Evolutionary conservation across 2,888 invertebrate species (phyloP).

Genomic region (Frankliniella fusca): DNA sequence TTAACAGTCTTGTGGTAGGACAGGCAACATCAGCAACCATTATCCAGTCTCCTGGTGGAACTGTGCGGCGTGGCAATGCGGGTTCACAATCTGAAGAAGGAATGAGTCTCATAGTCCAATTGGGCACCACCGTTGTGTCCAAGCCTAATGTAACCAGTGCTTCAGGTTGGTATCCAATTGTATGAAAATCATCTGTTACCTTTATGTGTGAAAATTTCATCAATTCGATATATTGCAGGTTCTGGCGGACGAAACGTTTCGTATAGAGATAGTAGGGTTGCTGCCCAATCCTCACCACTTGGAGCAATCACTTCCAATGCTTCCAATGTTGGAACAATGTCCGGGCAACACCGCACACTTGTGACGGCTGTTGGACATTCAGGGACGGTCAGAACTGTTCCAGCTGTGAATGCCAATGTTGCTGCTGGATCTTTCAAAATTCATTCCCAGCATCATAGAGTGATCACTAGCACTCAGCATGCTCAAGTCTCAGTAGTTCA

Average conservation of each 20-base stretch:
- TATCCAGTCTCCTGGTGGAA: conserved; percentile 33
- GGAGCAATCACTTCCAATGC: conserved; percentile 5
- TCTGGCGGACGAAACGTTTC: conserved; percentile 20
- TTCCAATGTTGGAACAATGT: not conserved
- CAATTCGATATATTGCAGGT: conserved; percentile 24
- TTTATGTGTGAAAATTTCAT: not conserved
- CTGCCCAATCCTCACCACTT: not conserved
- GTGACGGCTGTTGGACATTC: not conserved
- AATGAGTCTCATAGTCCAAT: conserved; percentile 36
- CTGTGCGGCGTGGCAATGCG: conserved; percentile 9
- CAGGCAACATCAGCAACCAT: conserved; percentile 36
- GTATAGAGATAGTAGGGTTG: not conserved
- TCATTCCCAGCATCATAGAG: conserved; percentile 17
- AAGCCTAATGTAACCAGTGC: not conserved
- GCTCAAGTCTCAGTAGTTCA: not conserved
- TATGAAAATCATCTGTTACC: not conserved
- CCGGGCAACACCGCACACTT: not conserved
- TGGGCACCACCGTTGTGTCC: conserved; percentile 35
- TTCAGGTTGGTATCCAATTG: not conserved
- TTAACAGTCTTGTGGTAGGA: conserved; percentile 6
- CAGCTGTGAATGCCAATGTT: not conserved
- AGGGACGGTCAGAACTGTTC: not conserved
- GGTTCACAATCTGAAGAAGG: conserved; percentile 32
- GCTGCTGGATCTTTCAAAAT: conserved; percentile 4
- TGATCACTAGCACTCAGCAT: not conserved